Base-by-base conservation (phyloP, 2,113 vertebrate genomes). In the Platycercus adscitus region DNA sequence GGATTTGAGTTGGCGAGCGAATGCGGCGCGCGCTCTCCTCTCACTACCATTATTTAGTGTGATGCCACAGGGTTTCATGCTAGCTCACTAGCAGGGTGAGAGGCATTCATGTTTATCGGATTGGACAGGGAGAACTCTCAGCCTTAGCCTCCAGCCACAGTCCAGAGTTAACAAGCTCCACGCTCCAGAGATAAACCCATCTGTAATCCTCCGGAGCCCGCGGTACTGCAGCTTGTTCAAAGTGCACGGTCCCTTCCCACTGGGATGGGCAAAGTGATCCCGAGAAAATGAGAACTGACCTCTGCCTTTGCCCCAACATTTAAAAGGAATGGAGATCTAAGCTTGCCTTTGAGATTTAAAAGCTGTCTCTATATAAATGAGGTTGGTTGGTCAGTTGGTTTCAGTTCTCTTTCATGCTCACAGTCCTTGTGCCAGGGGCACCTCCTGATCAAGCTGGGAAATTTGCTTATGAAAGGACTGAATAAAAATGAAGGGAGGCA, bases 391-490 rank as follows among this genome's bases (percentile, higher is more conserved):
- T 84, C 95, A 93, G 56, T 69, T 85, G 64, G 73, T 87, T 94
- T 84, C 9, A 6, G 46, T 87, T 23, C 31, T 28, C 64, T 94
- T 90, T 91, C 70, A 44, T 29, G 47, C 66, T 87, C 17, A 2
- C 5, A 23, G 63, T 25, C 52, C 35, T 43, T n/a, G 47, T 65
- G 78, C 77, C 93, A 87, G 77, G 28, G 65, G 70, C 83, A 66
- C 41, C 31, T 69, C 80, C 65, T 39, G 80, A 84, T 50, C n/a
- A 1, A 9, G 1, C 19, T 31, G 49, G 39, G 76, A 46, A 56
- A 88, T 95, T 96, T 89, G 83, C 49, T 84, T 94, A 85, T 90
- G 92, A 94, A 95, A 95, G 65, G 70, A 4, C n/a, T 70, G 84
- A 79, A 82, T 53, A 23, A 63, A 94, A 94, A 85, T 49, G 88